Percentiles rank a stretch among this genome's conserved stretches.
Conservation (phyloP, 2,113 vertebrate species). For the Origma solitaria region DNA sequence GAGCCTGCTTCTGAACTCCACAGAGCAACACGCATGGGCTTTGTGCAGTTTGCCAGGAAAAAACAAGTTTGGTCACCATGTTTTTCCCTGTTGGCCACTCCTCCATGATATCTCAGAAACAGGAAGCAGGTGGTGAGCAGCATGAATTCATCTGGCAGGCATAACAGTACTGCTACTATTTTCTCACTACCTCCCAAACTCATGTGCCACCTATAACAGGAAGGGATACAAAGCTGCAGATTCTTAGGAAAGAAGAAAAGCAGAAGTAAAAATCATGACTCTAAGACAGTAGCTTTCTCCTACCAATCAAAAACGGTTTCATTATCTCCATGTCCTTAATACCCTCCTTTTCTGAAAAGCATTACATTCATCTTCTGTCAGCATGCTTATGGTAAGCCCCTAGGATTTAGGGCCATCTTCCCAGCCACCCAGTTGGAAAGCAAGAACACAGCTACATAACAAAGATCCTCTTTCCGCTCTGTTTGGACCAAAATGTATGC, state of each 20-base stretch:
- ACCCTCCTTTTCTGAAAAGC: not conserved
- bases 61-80: not conserved
- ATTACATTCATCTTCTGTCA: not conserved
- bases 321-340: not conserved
- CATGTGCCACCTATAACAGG: rapidly evolving
- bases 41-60: not conserved
- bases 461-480: not conserved
- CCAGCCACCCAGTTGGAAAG: not conserved
- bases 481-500: not conserved
- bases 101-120: not conserved
- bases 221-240: not conserved
- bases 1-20: not conserved
- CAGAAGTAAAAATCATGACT: not conserved
- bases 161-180: not conserved
- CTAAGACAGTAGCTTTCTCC: not conserved
- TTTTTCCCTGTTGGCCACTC: not conserved
- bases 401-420: not conserved
- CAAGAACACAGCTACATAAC: not conserved
- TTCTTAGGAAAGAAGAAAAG: not conserved
- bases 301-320: not conserved
- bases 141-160: not conserved
- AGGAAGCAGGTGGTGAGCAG: not conserved
- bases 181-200: not conserved
- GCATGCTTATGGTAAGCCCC: rapidly evolving
- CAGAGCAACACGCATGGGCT: not conserved